Base-by-base conservation (phyloP, 2,797 vertebrate genomes). In the Clarias fuscus region DNA sequence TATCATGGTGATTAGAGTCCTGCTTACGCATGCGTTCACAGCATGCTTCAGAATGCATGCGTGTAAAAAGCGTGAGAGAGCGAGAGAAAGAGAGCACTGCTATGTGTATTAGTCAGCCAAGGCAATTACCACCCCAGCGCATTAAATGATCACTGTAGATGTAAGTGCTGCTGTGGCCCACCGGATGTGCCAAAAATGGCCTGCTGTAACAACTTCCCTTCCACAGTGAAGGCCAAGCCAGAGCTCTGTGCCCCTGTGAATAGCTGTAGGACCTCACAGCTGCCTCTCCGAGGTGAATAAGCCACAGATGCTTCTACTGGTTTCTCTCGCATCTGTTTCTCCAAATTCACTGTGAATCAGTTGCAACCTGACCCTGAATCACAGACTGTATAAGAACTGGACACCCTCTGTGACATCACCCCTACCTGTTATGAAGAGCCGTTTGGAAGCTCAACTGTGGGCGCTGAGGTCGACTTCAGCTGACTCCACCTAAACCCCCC, bases 91-190 rank as follows among this genome's bases (percentile, higher is more conserved):
- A 24, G 75, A 78, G 76, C 24, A 82, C 30, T 67, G 40, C 65
- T 82, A 86, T 71, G 80, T 85, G 87, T 86, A 87, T 88, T 91
- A 89, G 91, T 91, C 87, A 87, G 83, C 84, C 85, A 90, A 87
- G 65, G 68, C 89, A 90, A 91, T 92, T 93, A 93, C 94, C 92
- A 92, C 90, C 90, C 89, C 90, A 79, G 87, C 89, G 87, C 91
- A 91, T 91, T 92, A 92, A 91, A 90, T 91, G 90, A 92, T 92
- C 87, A 91, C 90, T 88, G 85, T 91, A 89, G 90, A 87, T 86
- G 89, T 92, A 94, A 93, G 92, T 91, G 88, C 87, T 87, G 90
- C 84, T 91, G 68, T 89, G 90, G 88, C 91, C 80, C 24, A 87
- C 83, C 89, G 88, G 89, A 91, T 90, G 90, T 85, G 89, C 88